Percentiles rank a stretch among this genome's conserved stretches.
Evolutionary conservation across 1,140 invertebrate species (phyloP).

Genomic region (Brachionus calyciflorus): DNA sequence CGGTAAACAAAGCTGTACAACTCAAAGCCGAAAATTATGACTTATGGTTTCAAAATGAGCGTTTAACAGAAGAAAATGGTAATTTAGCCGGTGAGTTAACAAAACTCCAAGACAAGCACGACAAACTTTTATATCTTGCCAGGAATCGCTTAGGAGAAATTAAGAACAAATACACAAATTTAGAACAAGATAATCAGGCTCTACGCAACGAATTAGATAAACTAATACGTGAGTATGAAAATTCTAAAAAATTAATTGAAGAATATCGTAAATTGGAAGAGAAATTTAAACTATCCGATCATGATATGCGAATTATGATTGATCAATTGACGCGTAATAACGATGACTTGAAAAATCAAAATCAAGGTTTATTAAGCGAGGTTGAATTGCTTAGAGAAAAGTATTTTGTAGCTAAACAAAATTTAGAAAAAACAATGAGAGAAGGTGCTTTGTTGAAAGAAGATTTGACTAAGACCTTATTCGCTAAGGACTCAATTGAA

Average conservation of each 20-base stretch:
- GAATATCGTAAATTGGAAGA: constrained; percentile 42
- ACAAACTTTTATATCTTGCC: constrained; percentile 43
- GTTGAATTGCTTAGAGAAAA: constrained; percentile 40
- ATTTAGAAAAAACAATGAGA: constrained; percentile 47
- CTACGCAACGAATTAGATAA: constrained; percentile 34
- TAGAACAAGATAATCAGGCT: constrained; percentile 45
- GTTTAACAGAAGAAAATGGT: constrained; percentile 26
- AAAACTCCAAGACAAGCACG: constrained; percentile 46
- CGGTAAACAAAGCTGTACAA: constrained; percentile 39
- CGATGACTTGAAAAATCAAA: constrained; percentile 41
- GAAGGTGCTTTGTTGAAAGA: constrained; percentile 25
- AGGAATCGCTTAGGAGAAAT: constrained; percentile 40
- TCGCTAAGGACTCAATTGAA: constrained; percentile 6
- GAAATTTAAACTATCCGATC: constrained; percentile 42
- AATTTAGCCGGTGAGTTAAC: background rate
- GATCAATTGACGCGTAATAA: constrained; percentile 45
- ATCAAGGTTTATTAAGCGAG: constrained; percentile 41
- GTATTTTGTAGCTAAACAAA: constrained; percentile 45
- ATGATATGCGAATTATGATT: constrained; percentile 45
- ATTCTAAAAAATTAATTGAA: constrained; percentile 45
- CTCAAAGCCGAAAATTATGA: constrained; percentile 47
- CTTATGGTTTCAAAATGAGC: constrained; percentile 45
- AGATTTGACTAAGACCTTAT: constrained; percentile 32
- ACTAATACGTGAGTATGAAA: constrained; percentile 42
- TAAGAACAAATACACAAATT: constrained; percentile 25